These are phyloP conservation scores for Synanthedon formicaeformis DNA, from an alignment of 2,888 invertebrate species.

Conservation along the genomic window DNA sequence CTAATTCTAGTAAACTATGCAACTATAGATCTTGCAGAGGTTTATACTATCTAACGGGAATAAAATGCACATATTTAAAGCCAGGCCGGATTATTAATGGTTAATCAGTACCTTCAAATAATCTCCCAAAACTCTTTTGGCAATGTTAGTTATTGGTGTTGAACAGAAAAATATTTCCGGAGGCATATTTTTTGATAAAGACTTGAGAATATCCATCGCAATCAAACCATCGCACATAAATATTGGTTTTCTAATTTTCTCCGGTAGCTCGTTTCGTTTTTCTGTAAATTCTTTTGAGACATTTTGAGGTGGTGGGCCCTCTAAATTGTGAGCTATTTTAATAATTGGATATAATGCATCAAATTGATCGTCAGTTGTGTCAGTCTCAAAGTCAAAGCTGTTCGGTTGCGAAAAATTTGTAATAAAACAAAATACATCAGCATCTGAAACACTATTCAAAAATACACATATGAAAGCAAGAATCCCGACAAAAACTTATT, in stretches of 20 bases:
- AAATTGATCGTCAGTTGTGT: slow-evolving; percentile 27
- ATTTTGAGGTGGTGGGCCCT: slow-evolving; percentile 4
- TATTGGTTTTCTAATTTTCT: slow-evolving; percentile 25
- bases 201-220: slow-evolving; percentile 36
- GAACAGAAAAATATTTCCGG: slow-evolving; percentile 37
- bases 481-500: too few relatives aligned
- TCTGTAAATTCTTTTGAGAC: slow-evolving; percentile 1
- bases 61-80: too few relatives aligned
- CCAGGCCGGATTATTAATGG: too few relatives aligned
- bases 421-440: slow-evolving; percentile 47
- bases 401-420: slow-evolving; percentile 47
- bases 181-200: slow-evolving; percentile 35
- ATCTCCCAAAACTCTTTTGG: slow-evolving; percentile 36
- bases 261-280: slow-evolving; percentile 6
- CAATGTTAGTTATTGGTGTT: slow-evolving; percentile 27
- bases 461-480: too few relatives aligned
- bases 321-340: slow-evolving; percentile 40
- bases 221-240: slow-evolving; percentile 49
- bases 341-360: slow-evolving; percentile 41
- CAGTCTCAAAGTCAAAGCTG: slow-evolving; percentile 22
- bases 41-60: too few relatives aligned
- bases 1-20: too few relatives aligned
- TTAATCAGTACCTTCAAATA: slow-evolving; percentile 44
- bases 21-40: too few relatives aligned
- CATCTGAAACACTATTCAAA: slow-evolving; percentile 35